Conservation (phyloP, 2,888 invertebrate genomes). For the Lepidocyrtinus sp. region DNA sequence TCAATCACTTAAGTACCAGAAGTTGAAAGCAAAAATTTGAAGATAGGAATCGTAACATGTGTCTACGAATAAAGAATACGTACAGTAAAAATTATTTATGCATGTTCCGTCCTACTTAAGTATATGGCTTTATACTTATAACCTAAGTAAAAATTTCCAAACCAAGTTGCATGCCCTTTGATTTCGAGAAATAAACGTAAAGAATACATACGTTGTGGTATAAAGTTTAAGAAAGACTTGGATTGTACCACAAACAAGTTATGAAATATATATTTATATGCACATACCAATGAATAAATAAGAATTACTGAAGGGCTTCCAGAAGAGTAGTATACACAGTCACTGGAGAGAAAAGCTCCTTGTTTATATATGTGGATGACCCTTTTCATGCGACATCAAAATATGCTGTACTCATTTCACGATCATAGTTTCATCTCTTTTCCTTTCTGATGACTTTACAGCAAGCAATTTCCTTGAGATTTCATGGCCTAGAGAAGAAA, state of each 20-base stretch:
- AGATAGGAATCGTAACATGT: not conserved
- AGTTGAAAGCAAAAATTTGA: not conserved
- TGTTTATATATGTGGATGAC: conserved; percentile 35
- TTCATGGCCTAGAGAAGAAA: conserved; percentile 40
- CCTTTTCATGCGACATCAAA: conserved; percentile 51
- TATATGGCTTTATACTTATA: too few relatives aligned
- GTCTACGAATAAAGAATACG: not conserved
- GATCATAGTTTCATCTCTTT: conserved; percentile 52
- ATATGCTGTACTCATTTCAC: conserved; percentile 59
- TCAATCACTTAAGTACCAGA: conserved; percentile 39
- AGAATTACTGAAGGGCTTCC: not conserved
- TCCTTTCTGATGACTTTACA: conserved; percentile 55
- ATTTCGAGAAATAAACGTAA: not conserved
- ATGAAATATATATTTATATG: too few relatives aligned
- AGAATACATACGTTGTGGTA: too few relatives aligned
- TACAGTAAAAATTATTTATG: conserved; percentile 54
- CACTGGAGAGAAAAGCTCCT: not conserved
- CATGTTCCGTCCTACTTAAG: conserved; percentile 58
- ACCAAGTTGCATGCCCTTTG: conserved; percentile 10
- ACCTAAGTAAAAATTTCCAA: too few relatives aligned
- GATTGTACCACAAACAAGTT: too few relatives aligned
- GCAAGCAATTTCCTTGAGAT: conserved; percentile 59
- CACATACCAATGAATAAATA: not conserved
- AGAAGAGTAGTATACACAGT: not conserved
- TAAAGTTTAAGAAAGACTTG: too few relatives aligned